These are phyloP conservation scores for Gymnothorax javanicus DNA, from an alignment of 2,797 vertebrate genomes.

Conservation along the genomic window DNA sequence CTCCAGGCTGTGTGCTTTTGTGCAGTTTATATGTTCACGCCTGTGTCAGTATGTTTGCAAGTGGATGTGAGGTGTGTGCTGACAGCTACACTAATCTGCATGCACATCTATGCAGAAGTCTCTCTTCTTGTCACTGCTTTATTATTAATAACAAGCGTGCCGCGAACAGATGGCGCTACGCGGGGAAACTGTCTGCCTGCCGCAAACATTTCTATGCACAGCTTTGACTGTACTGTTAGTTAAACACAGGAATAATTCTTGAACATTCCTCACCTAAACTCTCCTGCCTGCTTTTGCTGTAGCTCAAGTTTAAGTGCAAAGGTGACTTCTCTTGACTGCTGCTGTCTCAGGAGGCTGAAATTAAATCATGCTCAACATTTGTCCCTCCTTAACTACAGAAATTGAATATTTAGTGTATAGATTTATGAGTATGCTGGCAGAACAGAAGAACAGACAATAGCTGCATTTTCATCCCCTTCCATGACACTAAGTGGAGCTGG, in stretches of 20 bases:
- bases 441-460: slow-evolving; percentile 4
- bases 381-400: background rate
- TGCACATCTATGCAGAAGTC: background rate
- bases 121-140: background rate
- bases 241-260: background rate
- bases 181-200: background rate
- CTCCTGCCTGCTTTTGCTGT: background rate
- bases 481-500: too few relatives aligned
- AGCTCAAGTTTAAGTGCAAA: background rate
- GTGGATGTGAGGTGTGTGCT: background rate
- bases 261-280: background rate
- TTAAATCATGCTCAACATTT: background rate
- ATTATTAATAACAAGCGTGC: background rate
- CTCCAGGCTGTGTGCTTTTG: background rate
- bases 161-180: background rate
- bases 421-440: background rate
- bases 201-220: background rate
- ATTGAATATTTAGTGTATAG: background rate
- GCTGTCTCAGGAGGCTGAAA: background rate
- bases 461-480: background rate
- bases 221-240: background rate
- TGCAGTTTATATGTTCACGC: background rate
- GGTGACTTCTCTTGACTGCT: background rate
- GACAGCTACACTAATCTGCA: background rate
- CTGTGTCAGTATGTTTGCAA: background rate